Conservation (phyloP, 2,797 vertebrate species). For the Odontamblyopus lacepedii region DNA sequence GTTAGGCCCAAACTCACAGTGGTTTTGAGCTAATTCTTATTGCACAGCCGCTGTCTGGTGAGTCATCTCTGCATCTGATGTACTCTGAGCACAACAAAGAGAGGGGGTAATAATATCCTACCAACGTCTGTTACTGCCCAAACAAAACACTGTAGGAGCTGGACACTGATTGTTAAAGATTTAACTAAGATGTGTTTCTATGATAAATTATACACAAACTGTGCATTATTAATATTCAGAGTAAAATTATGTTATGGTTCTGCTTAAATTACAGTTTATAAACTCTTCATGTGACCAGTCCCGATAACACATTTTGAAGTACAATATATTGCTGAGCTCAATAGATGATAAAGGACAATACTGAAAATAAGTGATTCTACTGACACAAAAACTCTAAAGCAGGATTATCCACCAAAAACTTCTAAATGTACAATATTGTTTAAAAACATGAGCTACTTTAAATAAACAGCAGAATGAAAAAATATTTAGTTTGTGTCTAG, state of each 20-base stretch:
- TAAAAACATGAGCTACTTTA: too few species aligned
- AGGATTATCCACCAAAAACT: too few species aligned
- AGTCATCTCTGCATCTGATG: constrained; percentile 7
- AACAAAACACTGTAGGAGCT: neutral
- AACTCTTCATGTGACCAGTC: too few species aligned
- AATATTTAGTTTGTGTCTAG: too few species aligned
- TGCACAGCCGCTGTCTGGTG: constrained; percentile 3
- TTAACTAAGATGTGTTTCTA: neutral
- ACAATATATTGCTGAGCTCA: too few species aligned
- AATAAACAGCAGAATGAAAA: too few species aligned
- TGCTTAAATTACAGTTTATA: too few species aligned
- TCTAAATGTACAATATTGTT: too few species aligned
- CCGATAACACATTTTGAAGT: too few species aligned
- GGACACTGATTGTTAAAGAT: neutral
- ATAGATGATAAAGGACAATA: too few species aligned
- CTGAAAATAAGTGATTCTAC: too few species aligned
- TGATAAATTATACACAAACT: neutral
- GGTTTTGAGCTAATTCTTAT: constrained; percentile 1
- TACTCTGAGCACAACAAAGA: constrained; percentile 2
- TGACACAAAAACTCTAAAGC: too few species aligned
- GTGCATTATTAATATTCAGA: neutral
- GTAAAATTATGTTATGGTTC: neutral
- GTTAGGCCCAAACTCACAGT: neutral
- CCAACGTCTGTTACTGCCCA: neutral
- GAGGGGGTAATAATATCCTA: neutral